These are phyloP conservation scores for Trogon surrucura DNA, from an alignment of 2,113 vertebrate genomes.

Conservation along the genomic window DNA sequence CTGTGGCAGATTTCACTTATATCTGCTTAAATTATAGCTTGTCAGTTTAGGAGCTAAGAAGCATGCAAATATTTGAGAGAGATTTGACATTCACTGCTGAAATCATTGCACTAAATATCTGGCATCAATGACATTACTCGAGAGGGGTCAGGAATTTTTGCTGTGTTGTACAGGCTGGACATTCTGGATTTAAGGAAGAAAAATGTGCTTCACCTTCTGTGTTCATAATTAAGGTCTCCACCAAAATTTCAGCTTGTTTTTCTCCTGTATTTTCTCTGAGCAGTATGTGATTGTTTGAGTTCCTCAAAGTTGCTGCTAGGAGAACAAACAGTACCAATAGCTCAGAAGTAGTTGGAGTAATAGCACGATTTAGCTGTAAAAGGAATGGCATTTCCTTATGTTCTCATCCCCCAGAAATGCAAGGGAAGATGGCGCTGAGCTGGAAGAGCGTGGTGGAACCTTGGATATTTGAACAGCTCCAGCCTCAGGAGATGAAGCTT, in stretches of 20 bases:
- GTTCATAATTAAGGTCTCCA: background rate
- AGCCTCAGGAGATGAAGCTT: background rate
- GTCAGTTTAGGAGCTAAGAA: slow-evolving; percentile 49
- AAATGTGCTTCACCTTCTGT: background rate
- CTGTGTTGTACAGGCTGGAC: background rate
- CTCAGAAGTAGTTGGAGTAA: slow-evolving; percentile 9
- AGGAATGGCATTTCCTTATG: slow-evolving; percentile 58
- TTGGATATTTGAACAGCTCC: background rate
- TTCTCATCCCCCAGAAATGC: slow-evolving; percentile 32
- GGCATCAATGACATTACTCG: slow-evolving; percentile 5
- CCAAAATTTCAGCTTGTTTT: slow-evolving; percentile 24
- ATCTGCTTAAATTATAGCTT: slow-evolving; percentile 56
- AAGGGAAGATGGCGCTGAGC: background rate
- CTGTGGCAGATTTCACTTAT: slow-evolving; percentile 60
- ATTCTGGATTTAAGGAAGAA: slow-evolving; percentile 1
- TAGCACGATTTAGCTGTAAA: slow-evolving; percentile 40
- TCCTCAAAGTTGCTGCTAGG: slow-evolving; percentile 11
- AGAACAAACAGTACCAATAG: slow-evolving; percentile 49
- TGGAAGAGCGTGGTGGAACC: background rate
- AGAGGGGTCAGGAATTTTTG: slow-evolving; percentile 28
- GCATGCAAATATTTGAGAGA: slow-evolving; percentile 57
- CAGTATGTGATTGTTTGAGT: slow-evolving; percentile 12
- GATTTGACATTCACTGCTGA: slow-evolving; percentile 46
- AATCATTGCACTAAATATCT: slow-evolving; percentile 43
- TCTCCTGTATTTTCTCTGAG: slow-evolving; percentile 11